Percentiles rank a stretch among this genome's conserved stretches.
These are phyloP conservation scores for Brenthis ino DNA, from an alignment of 2,888 invertebrate genomes.

Conservation along the genomic window DNA sequence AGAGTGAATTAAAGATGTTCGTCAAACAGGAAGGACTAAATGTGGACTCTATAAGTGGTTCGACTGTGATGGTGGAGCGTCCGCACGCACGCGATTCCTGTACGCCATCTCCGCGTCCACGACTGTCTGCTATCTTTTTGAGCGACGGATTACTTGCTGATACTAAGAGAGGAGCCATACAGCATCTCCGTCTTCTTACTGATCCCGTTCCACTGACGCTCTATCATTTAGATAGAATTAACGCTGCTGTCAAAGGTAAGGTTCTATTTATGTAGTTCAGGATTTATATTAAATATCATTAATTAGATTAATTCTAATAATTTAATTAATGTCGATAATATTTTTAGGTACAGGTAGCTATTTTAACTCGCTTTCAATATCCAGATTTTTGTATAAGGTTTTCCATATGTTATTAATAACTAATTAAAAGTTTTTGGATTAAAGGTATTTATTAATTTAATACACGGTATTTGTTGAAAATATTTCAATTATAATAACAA, in stretches of 20 bases:
- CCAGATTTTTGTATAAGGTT: not conserved
- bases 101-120: conserved; percentile 70
- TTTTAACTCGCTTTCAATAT: not conserved
- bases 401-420: conserved; percentile 7
- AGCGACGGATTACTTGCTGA: conserved; percentile 62
- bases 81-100: conserved; percentile 65
- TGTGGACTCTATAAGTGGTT: conserved; percentile 67
- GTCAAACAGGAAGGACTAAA: conserved; percentile 63
- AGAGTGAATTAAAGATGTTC: conserved; percentile 61
- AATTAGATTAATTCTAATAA: not conserved
- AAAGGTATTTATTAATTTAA: conserved; percentile 4
- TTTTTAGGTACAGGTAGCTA: too few species aligned
- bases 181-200: conserved; percentile 64
- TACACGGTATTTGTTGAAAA: conserved; percentile 2
- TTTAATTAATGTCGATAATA: too few species aligned
- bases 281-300: not conserved
- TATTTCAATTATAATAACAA: conserved; percentile 20
- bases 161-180: conserved; percentile 56
- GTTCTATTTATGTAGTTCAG: conserved; percentile 8
- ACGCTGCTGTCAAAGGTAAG: conserved; percentile 81
- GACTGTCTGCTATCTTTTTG: conserved; percentile 75
- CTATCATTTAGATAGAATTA: conserved; percentile 78
- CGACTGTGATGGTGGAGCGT: conserved; percentile 66
- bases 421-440: conserved; percentile 1
- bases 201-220: conserved; percentile 80